A percentile compares a stretch with the other conserved stretches of the same genome.
Conservation (phyloP, 2,888 invertebrate species). For the Drosophila pseudotalamancana region DNA sequence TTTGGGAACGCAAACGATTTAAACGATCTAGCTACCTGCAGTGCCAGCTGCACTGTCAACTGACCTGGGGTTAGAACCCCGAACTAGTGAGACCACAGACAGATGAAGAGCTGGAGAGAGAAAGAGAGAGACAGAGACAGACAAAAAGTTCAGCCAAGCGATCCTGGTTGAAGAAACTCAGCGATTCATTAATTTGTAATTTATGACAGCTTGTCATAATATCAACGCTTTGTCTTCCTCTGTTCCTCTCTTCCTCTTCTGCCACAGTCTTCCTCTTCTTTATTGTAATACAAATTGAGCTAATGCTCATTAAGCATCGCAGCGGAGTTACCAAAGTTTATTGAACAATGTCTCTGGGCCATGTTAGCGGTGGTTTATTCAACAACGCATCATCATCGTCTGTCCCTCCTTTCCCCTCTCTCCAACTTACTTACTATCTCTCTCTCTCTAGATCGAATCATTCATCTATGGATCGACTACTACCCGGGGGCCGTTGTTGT, state of each 20-base stretch:
- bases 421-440: not conserved
- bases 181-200: conserved; percentile 77
- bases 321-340: conserved; percentile 61
- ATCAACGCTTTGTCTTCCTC: conserved; percentile 44
- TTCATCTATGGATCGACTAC: conserved; percentile 22
- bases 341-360: conserved; percentile 75
- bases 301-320: conserved; percentile 68
- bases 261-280: conserved; percentile 7
- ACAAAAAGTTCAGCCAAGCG: not conserved
- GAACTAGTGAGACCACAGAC: not conserved
- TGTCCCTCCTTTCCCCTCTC: not conserved
- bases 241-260: not conserved
- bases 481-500: conserved; percentile 63
- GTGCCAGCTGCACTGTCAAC: conserved; percentile 45
- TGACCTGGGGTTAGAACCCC: conserved; percentile 10
- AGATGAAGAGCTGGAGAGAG: not conserved
- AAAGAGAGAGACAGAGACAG: too few relatives aligned
- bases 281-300: conserved; percentile 53
- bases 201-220: conserved; percentile 81
- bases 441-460: conserved; percentile 6
- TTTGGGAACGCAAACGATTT: conserved; percentile 47
- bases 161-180: conserved; percentile 21
- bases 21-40: conserved; percentile 61
- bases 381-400: conserved; percentile 51
- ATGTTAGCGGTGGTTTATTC: conserved; percentile 69